Percentiles rank a stretch among this genome's conserved stretches.
Conservation (phyloP, 2,888 invertebrate species). For the Acrobasis suavella region DNA sequence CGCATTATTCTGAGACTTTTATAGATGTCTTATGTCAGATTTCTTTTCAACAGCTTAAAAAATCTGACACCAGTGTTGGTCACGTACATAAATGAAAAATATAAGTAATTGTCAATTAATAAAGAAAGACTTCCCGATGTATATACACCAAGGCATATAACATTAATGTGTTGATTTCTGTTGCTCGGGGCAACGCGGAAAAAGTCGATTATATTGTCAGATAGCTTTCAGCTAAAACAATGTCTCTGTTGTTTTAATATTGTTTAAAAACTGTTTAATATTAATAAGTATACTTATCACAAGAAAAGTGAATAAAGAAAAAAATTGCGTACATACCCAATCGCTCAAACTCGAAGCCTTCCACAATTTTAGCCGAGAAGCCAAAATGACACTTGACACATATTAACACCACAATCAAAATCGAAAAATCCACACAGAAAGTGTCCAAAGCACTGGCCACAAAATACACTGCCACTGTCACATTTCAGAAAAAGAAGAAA, state of each 20-base stretch:
- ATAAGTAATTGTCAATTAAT: too few species aligned
- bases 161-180: constrained; percentile 7
- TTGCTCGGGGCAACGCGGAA: neutral
- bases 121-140: neutral
- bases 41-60: too few species aligned
- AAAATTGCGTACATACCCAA: constrained; percentile 2
- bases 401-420: neutral
- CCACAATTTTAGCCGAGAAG: constrained; percentile 2
- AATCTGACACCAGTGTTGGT: too few species aligned
- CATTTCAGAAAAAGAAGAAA: constrained; percentile 35
- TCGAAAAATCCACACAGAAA: neutral
- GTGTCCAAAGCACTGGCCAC: constrained; percentile 3
- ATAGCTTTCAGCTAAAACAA: neutral
- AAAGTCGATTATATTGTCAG: neutral
- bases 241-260: neutral
- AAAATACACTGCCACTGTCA: constrained; percentile 23
- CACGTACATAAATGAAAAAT: too few species aligned
- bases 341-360: neutral
- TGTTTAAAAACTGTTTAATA: neutral
- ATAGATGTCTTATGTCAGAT: too few species aligned
- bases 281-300: neutral
- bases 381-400: constrained; percentile 1
- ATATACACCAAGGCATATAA: too few species aligned
- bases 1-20: too few species aligned
- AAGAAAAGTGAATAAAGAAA: neutral